Percentiles rank a stretch among this genome's conserved stretches.
Evolutionary conservation across 30 jellyfish, hydroid and myxozoan species (phyloP).

Genomic region (Turritopsis rubra): DNA sequence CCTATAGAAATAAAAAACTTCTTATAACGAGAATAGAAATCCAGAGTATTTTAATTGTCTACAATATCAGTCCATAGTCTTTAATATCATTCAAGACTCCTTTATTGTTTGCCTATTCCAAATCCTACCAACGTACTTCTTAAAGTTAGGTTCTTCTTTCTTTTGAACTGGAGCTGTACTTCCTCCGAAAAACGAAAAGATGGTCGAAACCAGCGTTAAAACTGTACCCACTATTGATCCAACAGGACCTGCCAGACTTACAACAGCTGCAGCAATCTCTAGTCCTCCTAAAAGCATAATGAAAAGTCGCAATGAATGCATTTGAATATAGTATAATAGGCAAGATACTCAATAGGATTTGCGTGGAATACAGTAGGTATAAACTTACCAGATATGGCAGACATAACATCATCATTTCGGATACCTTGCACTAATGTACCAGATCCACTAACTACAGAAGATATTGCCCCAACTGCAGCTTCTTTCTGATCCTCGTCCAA

Average conservation of each 20-base stretch:
- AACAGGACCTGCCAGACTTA: background rate
- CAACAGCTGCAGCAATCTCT: background rate
- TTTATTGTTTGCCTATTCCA: background rate
- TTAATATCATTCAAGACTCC: background rate
- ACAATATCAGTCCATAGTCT: background rate
- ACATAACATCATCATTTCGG: background rate
- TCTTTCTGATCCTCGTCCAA: background rate
- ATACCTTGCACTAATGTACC: background rate
- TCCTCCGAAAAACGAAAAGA: constrained; percentile 2
- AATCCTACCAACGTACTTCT: background rate
- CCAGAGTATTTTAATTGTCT: background rate
- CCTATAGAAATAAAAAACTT: background rate
- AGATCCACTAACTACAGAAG: background rate
- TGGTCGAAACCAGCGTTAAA: background rate
- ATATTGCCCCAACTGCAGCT: background rate
- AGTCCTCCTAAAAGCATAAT: background rate
- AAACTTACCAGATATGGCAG: no score
- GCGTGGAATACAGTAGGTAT: no score
- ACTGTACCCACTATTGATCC: background rate
- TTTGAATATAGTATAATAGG: no score
- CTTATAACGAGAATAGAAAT: background rate
- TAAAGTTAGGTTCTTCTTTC: background rate
- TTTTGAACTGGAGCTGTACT: background rate
- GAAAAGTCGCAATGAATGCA: no score
- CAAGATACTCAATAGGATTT: no score